These are phyloP conservation scores for Heteronetta atricapilla DNA, from an alignment of 2,113 vertebrate genomes.

Conservation along the genomic window DNA sequence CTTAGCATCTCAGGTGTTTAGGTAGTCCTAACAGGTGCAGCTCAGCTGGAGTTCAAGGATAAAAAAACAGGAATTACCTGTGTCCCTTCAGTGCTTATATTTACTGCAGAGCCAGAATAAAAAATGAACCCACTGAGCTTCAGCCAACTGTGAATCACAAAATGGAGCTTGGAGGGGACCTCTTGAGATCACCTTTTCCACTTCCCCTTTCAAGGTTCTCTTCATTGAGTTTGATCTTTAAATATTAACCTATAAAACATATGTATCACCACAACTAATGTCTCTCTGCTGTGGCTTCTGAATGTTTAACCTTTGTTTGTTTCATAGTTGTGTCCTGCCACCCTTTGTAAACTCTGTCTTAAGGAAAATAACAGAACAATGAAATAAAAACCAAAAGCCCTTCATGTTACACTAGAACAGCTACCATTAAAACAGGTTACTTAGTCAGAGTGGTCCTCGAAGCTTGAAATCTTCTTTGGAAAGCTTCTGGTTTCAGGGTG, in stretches of 20 bases:
- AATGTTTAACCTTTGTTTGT: neutral
- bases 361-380: neutral
- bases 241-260: neutral
- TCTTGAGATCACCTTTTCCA: neutral
- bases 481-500: neutral
- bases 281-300: neutral
- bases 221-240: neutral
- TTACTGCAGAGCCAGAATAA: neutral
- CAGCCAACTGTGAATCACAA: neutral
- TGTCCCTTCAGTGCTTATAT: neutral
- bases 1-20: neutral
- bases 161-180: neutral
- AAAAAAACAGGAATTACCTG: neutral
- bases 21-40: neutral
- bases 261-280: neutral
- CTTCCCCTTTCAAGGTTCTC: neutral
- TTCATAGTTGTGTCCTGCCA: conserved; percentile 10
- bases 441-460: neutral
- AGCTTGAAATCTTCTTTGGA: neutral
- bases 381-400: neutral
- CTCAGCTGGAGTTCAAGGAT: neutral
- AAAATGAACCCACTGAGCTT: neutral
- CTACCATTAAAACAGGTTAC: neutral
- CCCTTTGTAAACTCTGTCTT: neutral
- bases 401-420: neutral